Base-by-base conservation (phyloP, 1,140 invertebrate species). In the Musca vetustissima region DNA sequence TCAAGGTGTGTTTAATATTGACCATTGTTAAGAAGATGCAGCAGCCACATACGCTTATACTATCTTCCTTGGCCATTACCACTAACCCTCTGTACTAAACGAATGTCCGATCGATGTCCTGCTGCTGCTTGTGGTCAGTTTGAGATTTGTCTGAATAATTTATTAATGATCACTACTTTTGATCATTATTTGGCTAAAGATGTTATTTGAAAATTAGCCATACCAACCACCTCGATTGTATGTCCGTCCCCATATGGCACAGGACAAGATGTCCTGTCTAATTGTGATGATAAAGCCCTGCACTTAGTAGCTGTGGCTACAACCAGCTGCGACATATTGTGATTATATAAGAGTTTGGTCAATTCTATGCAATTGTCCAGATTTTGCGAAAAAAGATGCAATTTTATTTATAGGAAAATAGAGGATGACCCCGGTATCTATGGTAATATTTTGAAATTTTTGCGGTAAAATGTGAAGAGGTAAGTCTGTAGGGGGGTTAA, bases 121-220 rank as follows among this genome's bases (percentile, higher is more conserved):
- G 57, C 57, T 61, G 57, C 4, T 61, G 28, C n/a, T 17, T 61
- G 57, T 61, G 57, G 57, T 61, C 57, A 61, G n/a, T 61, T 11
- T 61, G 28, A 36, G 57, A 61, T 61, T 61, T 61, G 57, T 61
- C 11, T 61, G 57, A 61, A 61, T 43, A 61, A 36, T 61, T 61
- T 61, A 61, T 43, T 61, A 61, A 61, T 61, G 57, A 61, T 61
- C 28, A 61, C 36, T 13, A 43, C 36, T 43, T 43, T 43, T 43
- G 36, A 43, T 43, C 11, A 11, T 6, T 13, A 8, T 19, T 19
- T 36, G 25, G 17, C 17, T 61, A 61, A 61, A 61, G 28, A 36
- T 61, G n/a, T 43, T 43, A 43, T 43, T n/a, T 61, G 25, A 61
- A 61, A 61, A 61, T 61, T 43, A 11, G 57, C n/a, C 28, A 61